phyloP scores from a whole-genome alignment of 1,140 invertebrate species.

The Drosophila dunni region DNA sequence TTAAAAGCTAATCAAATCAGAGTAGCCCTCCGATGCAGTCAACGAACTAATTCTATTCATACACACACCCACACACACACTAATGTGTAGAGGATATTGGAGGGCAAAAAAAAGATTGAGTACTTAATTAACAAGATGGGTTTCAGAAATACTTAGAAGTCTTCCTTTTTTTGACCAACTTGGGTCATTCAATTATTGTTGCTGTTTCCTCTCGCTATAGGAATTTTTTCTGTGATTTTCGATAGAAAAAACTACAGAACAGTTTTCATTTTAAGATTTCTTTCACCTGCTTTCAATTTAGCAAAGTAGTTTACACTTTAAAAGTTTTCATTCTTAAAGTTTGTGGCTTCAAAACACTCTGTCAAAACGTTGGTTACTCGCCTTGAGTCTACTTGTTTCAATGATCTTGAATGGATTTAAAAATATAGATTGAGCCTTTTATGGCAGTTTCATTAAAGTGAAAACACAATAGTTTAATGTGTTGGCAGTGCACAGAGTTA shows the following conservation, averaged over 20 bases:
- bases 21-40: constrained; percentile 4
- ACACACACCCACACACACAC: background rate
- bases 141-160: background rate
- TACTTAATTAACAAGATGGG: constrained; percentile 4
- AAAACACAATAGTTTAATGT: constrained; percentile 6
- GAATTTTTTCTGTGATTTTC: background rate
- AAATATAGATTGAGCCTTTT: background rate
- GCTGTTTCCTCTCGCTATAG: background rate
- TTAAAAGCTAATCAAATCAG: constrained; percentile 31
- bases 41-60: background rate
- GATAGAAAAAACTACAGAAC: too few species aligned
- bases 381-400: background rate
- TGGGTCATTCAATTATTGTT: background rate
- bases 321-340: background rate
- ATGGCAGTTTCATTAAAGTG: background rate
- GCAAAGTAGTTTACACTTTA: too few species aligned
- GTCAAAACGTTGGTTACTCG: background rate
- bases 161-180: background rate
- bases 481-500: constrained; percentile 4
- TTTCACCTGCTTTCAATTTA: too few species aligned
- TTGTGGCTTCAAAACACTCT: background rate
- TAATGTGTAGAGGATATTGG: background rate
- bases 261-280: too few species aligned
- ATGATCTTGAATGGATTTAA: background rate
- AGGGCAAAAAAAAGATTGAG: background rate